Base-by-base conservation (phyloP, 2,888 invertebrate species). In the Branchipolynoe longqiensis region DNA sequence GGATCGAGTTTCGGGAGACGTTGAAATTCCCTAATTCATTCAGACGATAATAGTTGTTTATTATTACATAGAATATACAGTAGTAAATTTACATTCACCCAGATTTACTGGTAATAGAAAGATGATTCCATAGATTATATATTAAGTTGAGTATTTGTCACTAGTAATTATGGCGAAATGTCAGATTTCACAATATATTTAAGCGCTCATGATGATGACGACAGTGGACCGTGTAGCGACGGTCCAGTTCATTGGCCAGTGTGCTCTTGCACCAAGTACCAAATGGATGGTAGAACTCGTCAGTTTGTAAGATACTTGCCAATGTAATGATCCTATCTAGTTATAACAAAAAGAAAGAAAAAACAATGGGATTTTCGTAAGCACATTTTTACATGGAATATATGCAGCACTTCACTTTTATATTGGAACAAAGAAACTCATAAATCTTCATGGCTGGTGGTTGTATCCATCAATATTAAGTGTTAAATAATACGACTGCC, bases 1-100 rank as follows among this genome's bases (percentile, higher is more conserved):
- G 78, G 41, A 78, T 28, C 78, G 62, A 62, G 78, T 78, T 78
- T 78, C 48, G 78, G 78, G 78, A 78, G 4, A 28, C 73, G 73
- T 4, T 33, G 6, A 73, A 73, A 64, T n/a, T n/a, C n/a, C n/a
- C n/a, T n/a, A n/a, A n/a, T n/a, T n/a, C n/a, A n/a, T n/a, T n/a
- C n/a, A n/a, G n/a, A n/a, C n/a, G n/a, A n/a, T n/a, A n/a, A n/a
- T n/a, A n/a, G n/a, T n/a, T n/a, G n/a, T n/a, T n/a, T n/a, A n/a
- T n/a, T n/a, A n/a, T n/a, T n/a, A n/a, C n/a, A n/a, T n/a, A n/a
- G n/a, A n/a, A n/a, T n/a, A n/a, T n/a, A n/a, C n/a, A n/a, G n/a
- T n/a, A n/a, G n/a, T n/a, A n/a, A n/a, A n/a, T n/a, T n/a, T n/a
- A n/a, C n/a, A n/a, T n/a, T n/a, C n/a, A n/a, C n/a, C n/a, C n/a